Base-by-base conservation (phyloP, 2,797 vertebrate genomes). In the Scolopax bukidnonensis region DNA sequence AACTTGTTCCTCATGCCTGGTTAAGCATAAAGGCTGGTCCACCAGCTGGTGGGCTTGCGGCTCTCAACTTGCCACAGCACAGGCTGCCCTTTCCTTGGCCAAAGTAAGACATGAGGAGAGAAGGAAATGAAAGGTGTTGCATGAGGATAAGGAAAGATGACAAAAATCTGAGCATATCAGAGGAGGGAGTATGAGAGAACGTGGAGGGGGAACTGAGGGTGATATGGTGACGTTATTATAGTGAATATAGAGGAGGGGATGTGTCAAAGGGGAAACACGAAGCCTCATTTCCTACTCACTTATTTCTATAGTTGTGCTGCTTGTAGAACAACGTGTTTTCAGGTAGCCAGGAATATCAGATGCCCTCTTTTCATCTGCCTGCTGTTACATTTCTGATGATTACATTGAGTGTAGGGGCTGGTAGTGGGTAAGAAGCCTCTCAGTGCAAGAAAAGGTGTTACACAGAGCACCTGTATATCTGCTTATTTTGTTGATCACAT, bases 261-360 rank as follows among this genome's bases (percentile, higher is more conserved):
- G 21, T 25, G 25, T 30, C 18, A 71, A 77, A 89, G 30, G 68
- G 43, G 33, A 91, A 60, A 36, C 45, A 54, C 25, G 73, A 86
- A 86, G 20, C 45, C 38, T 74, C 23, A 8, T 75, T 86, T 91
- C 41, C 45, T 80, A 47, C 60, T 80, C 16, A 47, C 32, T 63
- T 80, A 73, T 82, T 93, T 90, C 78, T 91, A n/a, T 83, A 71
- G 38, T 86, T 90, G 68, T 89, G 61, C 68, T 89, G 48, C 63
- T 86, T 88, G 69, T 75, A 68, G 65, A 90, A 57, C 41, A 91
- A 71, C 5, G 0, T 79, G 38, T 91, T 84, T 94, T 88, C 56
- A 78, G 71, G 57, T 90, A 83, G 40, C 18, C 33, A 61, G 41
- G 63, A 95, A 79, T 89, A 90, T 88, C 77, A 92, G 28, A 90